A percentile compares a stretch with the other conserved stretches of the same genome.
Conservation (phyloP, 2,797 vertebrate genomes). For the Cetoscarus ocellatus region DNA sequence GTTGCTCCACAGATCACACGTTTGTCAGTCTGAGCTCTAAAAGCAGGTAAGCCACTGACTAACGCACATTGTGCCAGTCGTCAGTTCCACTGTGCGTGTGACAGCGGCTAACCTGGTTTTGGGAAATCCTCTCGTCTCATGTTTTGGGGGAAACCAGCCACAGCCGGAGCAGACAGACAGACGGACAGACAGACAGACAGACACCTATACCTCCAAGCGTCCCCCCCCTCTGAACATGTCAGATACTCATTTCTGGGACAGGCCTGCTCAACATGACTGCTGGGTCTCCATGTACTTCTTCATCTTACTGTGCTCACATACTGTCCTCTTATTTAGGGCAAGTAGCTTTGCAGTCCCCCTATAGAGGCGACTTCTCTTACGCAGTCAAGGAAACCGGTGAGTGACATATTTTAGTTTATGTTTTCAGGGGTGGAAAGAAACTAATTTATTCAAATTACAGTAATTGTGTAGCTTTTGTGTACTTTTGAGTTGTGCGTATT, state of each 20-base stretch:
- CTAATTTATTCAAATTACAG: too few species aligned
- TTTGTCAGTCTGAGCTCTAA: conserved; percentile 83
- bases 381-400: conserved; percentile 43
- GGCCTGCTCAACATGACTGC: conserved; percentile 36
- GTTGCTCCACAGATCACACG: conserved; percentile 47
- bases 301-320: conserved; percentile 41
- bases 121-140: conserved; percentile 77
- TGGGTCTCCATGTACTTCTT: conserved; percentile 54
- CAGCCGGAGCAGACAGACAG: conserved; percentile 44
- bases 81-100: conserved; percentile 99
- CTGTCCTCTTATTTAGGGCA: conserved; percentile 56
- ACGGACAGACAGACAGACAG: conserved; percentile 19
- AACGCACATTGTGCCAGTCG: conserved; percentile 98
- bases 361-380: conserved; percentile 34
- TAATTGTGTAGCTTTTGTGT: too few species aligned
- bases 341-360: conserved; percentile 25
- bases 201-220: conserved; percentile 17
- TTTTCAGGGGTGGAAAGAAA: conserved; percentile 12
- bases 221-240: conserved; percentile 30
- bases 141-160: conserved; percentile 34
- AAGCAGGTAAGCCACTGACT: conserved; percentile 99
- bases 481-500: too few species aligned
- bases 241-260: conserved; percentile 45
- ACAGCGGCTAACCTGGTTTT: conserved; percentile 99
- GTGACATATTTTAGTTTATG: conserved; percentile 60